Evolutionary conservation across 2,888 invertebrate genomes (phyloP).

Genomic region (Smittia sp.): DNA sequence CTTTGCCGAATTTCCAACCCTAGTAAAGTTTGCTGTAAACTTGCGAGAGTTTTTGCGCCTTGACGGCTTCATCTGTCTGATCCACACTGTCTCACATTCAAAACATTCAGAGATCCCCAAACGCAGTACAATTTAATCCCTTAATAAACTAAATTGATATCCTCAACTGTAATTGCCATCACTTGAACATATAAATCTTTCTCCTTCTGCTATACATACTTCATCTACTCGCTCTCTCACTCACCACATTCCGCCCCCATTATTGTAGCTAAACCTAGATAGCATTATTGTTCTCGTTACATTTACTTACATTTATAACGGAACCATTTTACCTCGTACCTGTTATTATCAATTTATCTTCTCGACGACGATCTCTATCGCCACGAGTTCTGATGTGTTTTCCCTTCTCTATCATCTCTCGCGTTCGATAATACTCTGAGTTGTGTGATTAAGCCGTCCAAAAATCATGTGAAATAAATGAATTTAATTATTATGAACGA

Average conservation of each 20-base stretch:
- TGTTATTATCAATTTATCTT: conserved; percentile 13
- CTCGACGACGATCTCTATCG: background rate
- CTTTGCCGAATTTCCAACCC: too few relatives aligned
- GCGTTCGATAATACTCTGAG: background rate
- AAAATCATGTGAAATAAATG: conserved; percentile 17
- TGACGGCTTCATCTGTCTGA: too few relatives aligned
- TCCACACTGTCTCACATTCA: background rate
- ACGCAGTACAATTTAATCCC: conserved; percentile 14
- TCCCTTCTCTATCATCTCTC: background rate
- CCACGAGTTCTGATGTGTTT: background rate
- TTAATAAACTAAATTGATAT: conserved; percentile 38
- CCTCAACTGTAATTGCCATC: conserved; percentile 33
- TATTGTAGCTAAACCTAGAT: background rate
- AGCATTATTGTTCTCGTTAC: conserved; percentile 4
- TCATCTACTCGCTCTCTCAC: background rate
- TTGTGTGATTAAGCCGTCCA: conserved; percentile 28
- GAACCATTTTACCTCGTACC: conserved; percentile 6
- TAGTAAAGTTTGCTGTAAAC: too few relatives aligned
- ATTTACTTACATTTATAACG: background rate
- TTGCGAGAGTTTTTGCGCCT: too few relatives aligned
- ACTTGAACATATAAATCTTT: conserved; percentile 20
- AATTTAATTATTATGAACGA: conserved; percentile 18
- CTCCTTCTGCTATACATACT: background rate
- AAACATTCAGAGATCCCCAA: background rate
- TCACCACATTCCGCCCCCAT: background rate